phyloP scores from a whole-genome alignment of 2,888 invertebrate species.

The Noctuana brunneofusca region DNA sequence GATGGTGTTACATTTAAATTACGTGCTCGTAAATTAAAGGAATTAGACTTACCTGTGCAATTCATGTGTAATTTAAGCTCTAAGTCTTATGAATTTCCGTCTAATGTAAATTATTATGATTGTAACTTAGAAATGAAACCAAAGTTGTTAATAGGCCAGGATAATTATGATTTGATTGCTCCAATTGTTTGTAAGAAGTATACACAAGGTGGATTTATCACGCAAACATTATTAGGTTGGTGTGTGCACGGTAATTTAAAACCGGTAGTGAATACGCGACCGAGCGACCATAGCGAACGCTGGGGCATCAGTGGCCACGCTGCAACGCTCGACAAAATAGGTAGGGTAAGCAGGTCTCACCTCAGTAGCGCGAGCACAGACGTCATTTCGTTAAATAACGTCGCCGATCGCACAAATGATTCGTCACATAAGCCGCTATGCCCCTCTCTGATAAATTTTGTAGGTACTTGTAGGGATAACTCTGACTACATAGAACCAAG shows the following conservation, averaged over 20 bases:
- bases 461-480: not conserved
- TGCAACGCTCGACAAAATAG: constrained; percentile 1
- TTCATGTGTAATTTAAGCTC: constrained; percentile 3
- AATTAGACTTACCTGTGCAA: constrained; percentile 28
- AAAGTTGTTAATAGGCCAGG: constrained; percentile 33
- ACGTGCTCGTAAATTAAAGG: constrained; percentile 12
- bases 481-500: not conserved
- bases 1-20: constrained; percentile 6
- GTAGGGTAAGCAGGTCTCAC: constrained; percentile 2
- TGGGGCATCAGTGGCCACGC: not conserved
- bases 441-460: not conserved
- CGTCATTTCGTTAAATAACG: not conserved
- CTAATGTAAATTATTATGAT: no score
- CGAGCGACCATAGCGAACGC: not conserved
- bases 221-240: constrained; percentile 18
- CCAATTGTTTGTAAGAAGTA: constrained; percentile 30
- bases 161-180: constrained; percentile 34
- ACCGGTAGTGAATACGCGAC: not conserved
- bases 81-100: no score
- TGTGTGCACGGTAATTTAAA: constrained; percentile 20
- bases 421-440: not conserved
- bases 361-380: constrained; percentile 8
- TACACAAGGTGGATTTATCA: constrained; percentile 21
- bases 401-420: not conserved
- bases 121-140: constrained; percentile 27